Base-by-base conservation (phyloP, 2,797 vertebrate species). In the Dicrostonyx torquatus region DNA sequence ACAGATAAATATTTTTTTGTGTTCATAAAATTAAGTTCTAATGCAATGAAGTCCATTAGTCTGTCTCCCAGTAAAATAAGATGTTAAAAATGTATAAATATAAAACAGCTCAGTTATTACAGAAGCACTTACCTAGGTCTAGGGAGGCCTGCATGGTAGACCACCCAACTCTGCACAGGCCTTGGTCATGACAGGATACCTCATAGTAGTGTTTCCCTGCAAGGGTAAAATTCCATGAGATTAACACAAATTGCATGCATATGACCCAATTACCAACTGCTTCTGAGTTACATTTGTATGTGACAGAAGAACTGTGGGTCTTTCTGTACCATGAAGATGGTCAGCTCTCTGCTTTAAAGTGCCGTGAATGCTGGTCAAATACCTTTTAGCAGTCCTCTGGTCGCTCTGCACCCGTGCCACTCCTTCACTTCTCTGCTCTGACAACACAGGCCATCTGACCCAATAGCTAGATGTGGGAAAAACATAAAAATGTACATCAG, bases 401-500 rank as follows among this genome's bases (percentile, higher is more conserved):
- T 99, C 11, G 99, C 99, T 93, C 99, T 99, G 96, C 99, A 99
- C 64, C 99, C 99, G 0, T 99, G 99, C 99, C 99, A 99, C 97
- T 99, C 99, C 98, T 99, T 99, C 89, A 99, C 98, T 98, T 99
- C 99, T 97, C 99, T 99, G 99, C 99, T 99, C 94, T 99, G 99
- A 97, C 99, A 99, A 94, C 99, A 99, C 79, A 99, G 80, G 29
- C 99, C 99, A 29, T 99, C 99, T 0, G 99, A 95, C 64, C 99
- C 99, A 68, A 99, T 99, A 22, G 99, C 99, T 99, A 96, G 45
- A 97, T 85, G 62, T 87, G n/a, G 91, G 80, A 72, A 94, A 94
- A 3, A 68, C 31, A 92, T 1, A 60, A 55, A 76, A 50, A 60
- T 2, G 1, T 4, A 12, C 9, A 29, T 96, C n/a, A 96, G 43